These are phyloP conservation scores for Peromyscus attwateri DNA, from an alignment of 2,797 vertebrate genomes.

Conservation along the genomic window DNA sequence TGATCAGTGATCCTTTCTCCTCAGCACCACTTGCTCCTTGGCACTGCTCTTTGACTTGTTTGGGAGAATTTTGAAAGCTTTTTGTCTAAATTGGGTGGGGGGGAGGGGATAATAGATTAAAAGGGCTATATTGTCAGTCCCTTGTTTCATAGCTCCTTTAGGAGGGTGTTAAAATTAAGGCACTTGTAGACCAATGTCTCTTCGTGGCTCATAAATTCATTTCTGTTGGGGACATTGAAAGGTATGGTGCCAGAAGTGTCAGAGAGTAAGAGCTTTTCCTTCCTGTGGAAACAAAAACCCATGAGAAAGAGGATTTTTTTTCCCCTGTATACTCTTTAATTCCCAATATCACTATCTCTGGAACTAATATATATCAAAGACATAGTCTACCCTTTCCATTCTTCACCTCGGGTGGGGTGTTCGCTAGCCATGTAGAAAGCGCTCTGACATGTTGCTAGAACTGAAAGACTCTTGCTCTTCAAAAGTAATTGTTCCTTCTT, in stretches of 20 bases:
- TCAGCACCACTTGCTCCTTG: background rate
- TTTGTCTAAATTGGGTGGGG: background rate
- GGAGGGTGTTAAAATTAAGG: constrained; percentile 50
- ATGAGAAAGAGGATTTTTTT: background rate
- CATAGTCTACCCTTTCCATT: background rate
- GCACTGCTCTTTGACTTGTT: background rate
- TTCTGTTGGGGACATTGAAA: background rate
- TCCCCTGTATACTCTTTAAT: background rate
- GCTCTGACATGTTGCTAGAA: background rate
- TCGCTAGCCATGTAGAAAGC: background rate
- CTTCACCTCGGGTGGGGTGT: background rate
- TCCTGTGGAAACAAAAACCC: background rate
- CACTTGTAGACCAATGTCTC: background rate
- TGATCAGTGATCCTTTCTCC: background rate
- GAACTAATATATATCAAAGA: background rate
- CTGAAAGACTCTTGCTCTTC: background rate
- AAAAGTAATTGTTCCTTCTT: background rate
- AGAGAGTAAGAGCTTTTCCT: background rate
- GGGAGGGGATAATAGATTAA: background rate
- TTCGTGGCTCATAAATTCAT: background rate
- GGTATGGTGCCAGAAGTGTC: background rate
- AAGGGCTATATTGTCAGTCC: background rate
- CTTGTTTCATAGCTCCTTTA: background rate
- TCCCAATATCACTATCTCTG: background rate
- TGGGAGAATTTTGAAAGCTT: background rate